Evolutionary conservation across 2,113 vertebrate genomes (phyloP), one percentile per base, ranked within the genome.

Genomic region (Callaeas wilsoni): DNA sequence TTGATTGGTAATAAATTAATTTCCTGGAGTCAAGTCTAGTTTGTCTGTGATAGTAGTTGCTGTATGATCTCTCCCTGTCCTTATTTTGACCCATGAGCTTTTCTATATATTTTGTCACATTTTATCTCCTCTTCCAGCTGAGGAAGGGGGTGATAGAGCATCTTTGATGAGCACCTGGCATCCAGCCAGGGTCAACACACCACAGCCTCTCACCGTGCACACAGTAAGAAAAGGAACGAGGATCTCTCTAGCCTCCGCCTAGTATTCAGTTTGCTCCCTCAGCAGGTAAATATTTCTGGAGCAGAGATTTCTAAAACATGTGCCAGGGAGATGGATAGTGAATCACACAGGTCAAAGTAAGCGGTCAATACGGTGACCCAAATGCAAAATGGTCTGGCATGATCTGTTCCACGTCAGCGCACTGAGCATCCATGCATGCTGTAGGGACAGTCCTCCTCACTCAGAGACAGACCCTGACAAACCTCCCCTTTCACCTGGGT

Each of bases 121-220:
- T 86, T 55, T 39, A n/a, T 65, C 33, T 77, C 39, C 17, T 15
- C 25, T 15, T n/a, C 41, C 57, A 23, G 50, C 3, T 77, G 60
- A 44, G 21, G 26, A 57, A 12, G 25, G 9, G 5, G 10, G 5
- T 20, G 9, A 53, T 20, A 7, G 27, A 49, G n/a, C 10, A 4
- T 16, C 57, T 86, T 86, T 67, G 59, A 37, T 41, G 29, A 52
- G 19, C 18, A 29, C 3, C 65, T 62, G 53, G 10, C 12, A 7
- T 73, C 30, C 42, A 73, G 16, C 18, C 60, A 83, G 5, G 33
- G 8, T 52, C 42, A 73, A 30, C 19, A 37, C 37, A 73, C 4
- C 49, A n/a, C 33, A 53, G 21, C 32, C 14, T 56, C 33, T 76
- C 12, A 65, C 32, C 0, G 0, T 10, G 17, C 20, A 3, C 1